Percentiles rank a stretch among this genome's conserved stretches.
Evolutionary conservation across 2,888 invertebrate genomes (phyloP).

Genomic region (Hemaris fuciformis): DNA sequence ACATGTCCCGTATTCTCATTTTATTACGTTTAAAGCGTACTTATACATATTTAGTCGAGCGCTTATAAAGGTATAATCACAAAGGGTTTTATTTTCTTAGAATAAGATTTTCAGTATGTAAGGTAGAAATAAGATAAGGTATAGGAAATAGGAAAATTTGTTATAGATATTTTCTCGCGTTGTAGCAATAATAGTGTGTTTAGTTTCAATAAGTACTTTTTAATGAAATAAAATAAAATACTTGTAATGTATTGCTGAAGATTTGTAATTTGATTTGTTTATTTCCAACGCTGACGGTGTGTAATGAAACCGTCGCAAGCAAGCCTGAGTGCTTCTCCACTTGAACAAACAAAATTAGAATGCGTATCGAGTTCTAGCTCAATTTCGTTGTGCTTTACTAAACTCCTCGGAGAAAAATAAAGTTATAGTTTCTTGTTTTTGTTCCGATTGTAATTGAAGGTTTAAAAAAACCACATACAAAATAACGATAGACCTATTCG

Average conservation of each 20-base stretch:
- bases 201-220: too few relatives aligned
- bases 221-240: neutral
- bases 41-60: neutral
- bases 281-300: slow-evolving; percentile 12
- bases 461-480: neutral
- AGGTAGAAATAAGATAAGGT: too few relatives aligned
- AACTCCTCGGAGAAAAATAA: neutral
- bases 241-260: neutral
- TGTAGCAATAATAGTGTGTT: too few relatives aligned
- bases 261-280: slow-evolving; percentile 16
- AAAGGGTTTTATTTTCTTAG: too few relatives aligned
- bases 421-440: neutral
- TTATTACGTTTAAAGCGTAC: neutral
- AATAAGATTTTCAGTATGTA: too few relatives aligned
- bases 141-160: too few relatives aligned
- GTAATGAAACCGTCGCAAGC: slow-evolving; percentile 13
- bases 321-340: slow-evolving; percentile 40
- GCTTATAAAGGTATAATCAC: neutral
- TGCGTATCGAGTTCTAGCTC: slow-evolving; percentile 35
- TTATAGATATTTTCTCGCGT: neutral
- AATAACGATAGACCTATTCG: neutral
- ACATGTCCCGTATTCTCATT: neutral
- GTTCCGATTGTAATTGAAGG: neutral
- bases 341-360: slow-evolving; percentile 39
- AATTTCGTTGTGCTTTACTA: neutral